These are phyloP conservation scores for Aythya fuligula DNA, from an alignment of 2,797 vertebrate species.

Conservation along the genomic window DNA sequence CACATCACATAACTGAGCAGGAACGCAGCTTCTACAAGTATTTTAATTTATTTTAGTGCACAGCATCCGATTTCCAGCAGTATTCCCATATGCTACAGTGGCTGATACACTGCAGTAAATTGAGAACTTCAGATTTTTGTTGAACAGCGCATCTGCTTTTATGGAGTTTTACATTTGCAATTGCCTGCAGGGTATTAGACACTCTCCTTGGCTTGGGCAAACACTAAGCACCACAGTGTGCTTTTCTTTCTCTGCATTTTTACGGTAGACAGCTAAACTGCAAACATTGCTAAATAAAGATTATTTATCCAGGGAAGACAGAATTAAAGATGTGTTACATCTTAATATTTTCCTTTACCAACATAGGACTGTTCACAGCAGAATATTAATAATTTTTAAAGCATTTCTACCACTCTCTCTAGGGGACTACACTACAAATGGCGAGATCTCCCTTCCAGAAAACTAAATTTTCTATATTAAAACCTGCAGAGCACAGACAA, in stretches of 20 bases:
- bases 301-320: not conserved
- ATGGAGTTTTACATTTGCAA: not conserved
- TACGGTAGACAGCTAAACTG: not conserved
- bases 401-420: not conserved
- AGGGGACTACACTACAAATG: not conserved
- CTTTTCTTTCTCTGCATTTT: not conserved
- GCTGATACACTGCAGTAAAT: not conserved
- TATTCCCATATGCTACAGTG: not conserved
- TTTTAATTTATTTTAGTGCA: not conserved
- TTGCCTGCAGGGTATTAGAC: not conserved
- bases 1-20: accelerated
- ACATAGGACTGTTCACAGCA: not conserved
- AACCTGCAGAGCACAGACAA: not conserved
- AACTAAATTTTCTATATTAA: not conserved
- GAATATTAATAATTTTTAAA: not conserved
- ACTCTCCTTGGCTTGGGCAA: not conserved
- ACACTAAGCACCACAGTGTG: not conserved
- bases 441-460: not conserved
- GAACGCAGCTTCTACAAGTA: not conserved
- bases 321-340: not conserved
- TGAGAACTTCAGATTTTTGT: not conserved
- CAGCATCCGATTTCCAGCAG: not conserved
- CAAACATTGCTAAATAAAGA: not conserved
- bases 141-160: not conserved
- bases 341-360: not conserved